Conservation (phyloP, 1,140 invertebrate genomes). For the Eufriesea mexicana region DNA sequence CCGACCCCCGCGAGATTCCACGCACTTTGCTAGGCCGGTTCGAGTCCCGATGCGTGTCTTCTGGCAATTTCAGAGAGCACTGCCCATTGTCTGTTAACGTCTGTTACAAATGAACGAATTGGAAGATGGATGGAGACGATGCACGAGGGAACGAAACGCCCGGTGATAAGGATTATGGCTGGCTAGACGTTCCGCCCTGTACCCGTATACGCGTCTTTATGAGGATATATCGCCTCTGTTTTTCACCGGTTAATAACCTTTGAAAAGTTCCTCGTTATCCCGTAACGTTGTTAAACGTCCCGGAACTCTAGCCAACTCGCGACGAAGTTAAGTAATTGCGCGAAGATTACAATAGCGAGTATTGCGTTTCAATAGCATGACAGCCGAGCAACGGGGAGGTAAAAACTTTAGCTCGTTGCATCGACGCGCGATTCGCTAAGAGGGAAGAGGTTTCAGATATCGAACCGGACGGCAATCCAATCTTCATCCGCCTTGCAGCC, state of each 20-base stretch:
- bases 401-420: neutral
- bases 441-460: neutral
- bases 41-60: neutral
- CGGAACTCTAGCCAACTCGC: neutral
- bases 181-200: too few relatives aligned
- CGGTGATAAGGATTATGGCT: neutral
- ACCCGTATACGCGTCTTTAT: neutral
- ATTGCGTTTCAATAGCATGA: too few relatives aligned
- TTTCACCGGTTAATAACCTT: neutral
- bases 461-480: neutral
- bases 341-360: neutral
- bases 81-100: accelerated
- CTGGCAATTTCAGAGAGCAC: neutral
- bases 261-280: neutral
- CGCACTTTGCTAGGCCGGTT: neutral
- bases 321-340: neutral
- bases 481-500: neutral
- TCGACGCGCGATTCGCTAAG: neutral
- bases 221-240: neutral
- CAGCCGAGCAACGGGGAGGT: neutral
- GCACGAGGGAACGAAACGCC: neutral
- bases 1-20: too few relatives aligned
- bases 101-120: neutral
- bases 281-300: neutral
- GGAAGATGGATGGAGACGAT: neutral